A percentile compares a stretch with the other conserved stretches of the same genome.
These are phyloP conservation scores for Gorsachius magnificus DNA, from an alignment of 2,797 vertebrate genomes.

Conservation along the genomic window DNA sequence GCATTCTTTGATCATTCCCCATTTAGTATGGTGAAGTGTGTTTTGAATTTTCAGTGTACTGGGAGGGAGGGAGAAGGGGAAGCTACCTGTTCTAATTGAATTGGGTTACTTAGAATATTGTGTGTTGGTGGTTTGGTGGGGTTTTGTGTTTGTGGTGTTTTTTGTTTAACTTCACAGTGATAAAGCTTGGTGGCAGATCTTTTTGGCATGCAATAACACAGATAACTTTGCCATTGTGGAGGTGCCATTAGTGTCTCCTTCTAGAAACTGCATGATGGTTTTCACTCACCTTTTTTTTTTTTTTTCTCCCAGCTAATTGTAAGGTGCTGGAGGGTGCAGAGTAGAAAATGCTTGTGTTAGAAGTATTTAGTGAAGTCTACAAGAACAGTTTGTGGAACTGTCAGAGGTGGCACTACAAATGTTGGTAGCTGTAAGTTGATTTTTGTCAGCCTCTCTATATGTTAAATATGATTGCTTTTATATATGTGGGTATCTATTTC, in stretches of 20 bases:
- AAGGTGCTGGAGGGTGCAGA: neutral
- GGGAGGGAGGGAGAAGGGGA: too few species aligned
- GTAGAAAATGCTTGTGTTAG: neutral
- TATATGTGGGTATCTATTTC: neutral
- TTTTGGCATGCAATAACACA: neutral
- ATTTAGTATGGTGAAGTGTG: neutral
- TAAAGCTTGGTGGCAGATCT: neutral
- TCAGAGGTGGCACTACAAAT: neutral
- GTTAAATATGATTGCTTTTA: neutral
- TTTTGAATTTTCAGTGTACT: neutral
- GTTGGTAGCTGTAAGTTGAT: neutral
- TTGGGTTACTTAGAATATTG: neutral
- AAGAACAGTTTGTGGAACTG: neutral
- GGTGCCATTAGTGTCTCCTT: neutral
- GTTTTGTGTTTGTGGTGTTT: too few species aligned
- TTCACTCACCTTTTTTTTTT: neutral
- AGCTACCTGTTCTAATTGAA: neutral
- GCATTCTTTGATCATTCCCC: neutral
- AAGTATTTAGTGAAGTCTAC: neutral
- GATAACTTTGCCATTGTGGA: neutral
- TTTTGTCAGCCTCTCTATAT: neutral
- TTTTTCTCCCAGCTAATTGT: neutral
- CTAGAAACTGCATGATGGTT: neutral
- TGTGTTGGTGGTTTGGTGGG: neutral
- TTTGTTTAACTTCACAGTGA: too few species aligned